Conservation (phyloP, 2,888 invertebrate species). For the Eurytoma californica region DNA sequence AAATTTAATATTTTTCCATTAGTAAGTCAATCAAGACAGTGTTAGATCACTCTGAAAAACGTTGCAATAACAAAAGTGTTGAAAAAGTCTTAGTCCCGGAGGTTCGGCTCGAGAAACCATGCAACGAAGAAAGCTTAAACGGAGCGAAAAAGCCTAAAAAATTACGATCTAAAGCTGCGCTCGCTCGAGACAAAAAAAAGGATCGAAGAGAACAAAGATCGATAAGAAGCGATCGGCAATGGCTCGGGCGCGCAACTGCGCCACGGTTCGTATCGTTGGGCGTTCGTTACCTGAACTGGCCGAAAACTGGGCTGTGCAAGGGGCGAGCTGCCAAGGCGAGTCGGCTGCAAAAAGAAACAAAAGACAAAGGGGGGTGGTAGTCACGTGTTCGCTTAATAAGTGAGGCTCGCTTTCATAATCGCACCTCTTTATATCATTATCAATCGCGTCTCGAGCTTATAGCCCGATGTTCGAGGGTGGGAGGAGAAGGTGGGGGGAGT, state of each 20-base stretch:
- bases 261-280: background rate
- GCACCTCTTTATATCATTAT: background rate
- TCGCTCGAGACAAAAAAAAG: background rate
- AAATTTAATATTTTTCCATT: too few relatives aligned
- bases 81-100: too few relatives aligned
- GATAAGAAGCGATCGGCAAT: slow-evolving; percentile 3
- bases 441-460: background rate
- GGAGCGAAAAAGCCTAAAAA: background rate
- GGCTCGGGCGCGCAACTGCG: background rate
- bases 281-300: slow-evolving; percentile 72
- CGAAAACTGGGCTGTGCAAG: slow-evolving; percentile 71
- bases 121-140: background rate
- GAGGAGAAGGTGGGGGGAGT: background rate
- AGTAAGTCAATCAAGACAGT: too few relatives aligned
- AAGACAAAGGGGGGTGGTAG: background rate
- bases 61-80: too few relatives aligned
- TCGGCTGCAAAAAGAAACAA: slow-evolving; percentile 65
- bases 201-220: background rate
- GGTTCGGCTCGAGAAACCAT: too few relatives aligned
- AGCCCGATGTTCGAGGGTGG: too few relatives aligned
- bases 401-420: slow-evolving; percentile 33
- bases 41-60: too few relatives aligned
- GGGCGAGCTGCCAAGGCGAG: slow-evolving; percentile 72
- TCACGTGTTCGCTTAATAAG: slow-evolving; percentile 5
- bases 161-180: background rate